phyloP scores from a whole-genome alignment of 2,888 invertebrate species.

The Leptura quadrifasciata region DNA sequence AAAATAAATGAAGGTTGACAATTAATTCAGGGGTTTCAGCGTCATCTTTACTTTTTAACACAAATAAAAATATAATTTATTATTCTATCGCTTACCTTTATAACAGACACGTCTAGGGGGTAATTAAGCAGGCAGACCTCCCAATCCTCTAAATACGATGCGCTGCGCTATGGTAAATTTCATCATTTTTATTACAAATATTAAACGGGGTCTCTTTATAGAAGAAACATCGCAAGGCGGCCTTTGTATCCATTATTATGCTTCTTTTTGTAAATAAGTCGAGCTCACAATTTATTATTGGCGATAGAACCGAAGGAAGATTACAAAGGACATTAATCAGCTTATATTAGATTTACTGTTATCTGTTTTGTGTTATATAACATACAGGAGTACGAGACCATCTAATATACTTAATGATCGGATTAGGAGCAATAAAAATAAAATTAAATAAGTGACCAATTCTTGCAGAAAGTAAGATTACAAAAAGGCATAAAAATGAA shows the following conservation, averaged over 20 bases:
- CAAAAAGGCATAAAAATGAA: background rate
- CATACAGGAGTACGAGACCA: background rate
- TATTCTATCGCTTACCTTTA: background rate
- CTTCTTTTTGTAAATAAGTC: conserved; percentile 32
- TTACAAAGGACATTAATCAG: conserved; percentile 49
- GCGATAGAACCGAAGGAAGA: conserved; percentile 46
- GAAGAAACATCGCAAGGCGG: conserved; percentile 23
- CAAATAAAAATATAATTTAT: background rate
- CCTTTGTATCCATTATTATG: conserved; percentile 34
- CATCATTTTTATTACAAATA: conserved; percentile 24
- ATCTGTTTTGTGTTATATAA: conserved; percentile 17
- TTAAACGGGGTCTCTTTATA: conserved; percentile 17
- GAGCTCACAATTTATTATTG: conserved; percentile 44
- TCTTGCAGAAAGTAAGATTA: conserved; percentile 19
- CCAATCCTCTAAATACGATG: background rate
- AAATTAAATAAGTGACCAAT: conserved; percentile 18
- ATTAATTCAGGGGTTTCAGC: too few relatives aligned
- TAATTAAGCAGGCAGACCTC: background rate
- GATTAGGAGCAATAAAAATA: conserved; percentile 22
- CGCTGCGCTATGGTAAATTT: background rate
- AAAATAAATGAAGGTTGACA: too few relatives aligned
- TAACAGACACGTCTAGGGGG: background rate
- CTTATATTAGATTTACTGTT: conserved; percentile 50
- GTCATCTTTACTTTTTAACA: too few relatives aligned
- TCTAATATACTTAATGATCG: conserved; percentile 11